Evolutionary conservation across 2,888 invertebrate species (phyloP).

Genomic region (Tetragonisca angustula): DNA sequence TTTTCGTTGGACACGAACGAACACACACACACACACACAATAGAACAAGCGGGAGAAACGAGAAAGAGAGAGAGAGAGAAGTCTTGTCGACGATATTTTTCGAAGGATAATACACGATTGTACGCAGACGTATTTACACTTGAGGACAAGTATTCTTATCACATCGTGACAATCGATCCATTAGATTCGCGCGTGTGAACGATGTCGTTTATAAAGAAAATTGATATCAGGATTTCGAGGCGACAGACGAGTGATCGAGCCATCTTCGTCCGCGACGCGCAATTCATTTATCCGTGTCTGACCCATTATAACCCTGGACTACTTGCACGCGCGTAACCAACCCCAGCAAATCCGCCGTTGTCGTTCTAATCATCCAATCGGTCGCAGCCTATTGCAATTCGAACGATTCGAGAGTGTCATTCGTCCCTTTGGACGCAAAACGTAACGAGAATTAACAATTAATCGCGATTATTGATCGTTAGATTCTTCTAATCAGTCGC

Average conservation of each 20-base stretch:
- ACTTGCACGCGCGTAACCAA: slow-evolving; percentile 16
- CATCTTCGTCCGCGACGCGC: not conserved
- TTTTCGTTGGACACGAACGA: slow-evolving; percentile 47
- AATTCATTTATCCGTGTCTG: slow-evolving; percentile 40
- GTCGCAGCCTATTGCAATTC: slow-evolving; percentile 16
- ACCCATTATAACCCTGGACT: slow-evolving; percentile 39
- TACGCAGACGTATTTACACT: not conserved
- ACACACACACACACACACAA: not conserved
- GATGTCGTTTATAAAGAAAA: no score
- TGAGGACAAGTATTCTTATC: not conserved
- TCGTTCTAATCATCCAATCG: slow-evolving; percentile 24
- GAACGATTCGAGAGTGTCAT: not conserved
- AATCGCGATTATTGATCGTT: no score
- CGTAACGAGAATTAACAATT: no score
- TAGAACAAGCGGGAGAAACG: not conserved
- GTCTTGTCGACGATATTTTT: not conserved
- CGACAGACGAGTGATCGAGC: not conserved
- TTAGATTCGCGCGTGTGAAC: not conserved
- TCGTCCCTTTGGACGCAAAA: no score
- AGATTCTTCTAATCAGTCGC: no score
- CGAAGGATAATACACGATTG: not conserved
- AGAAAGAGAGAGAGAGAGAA: not conserved
- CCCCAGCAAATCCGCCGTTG: not conserved
- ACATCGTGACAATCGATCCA: not conserved
- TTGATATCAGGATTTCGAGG: not conserved